These are phyloP conservation scores for Leptarthrus brevirostris DNA, from an alignment of 2,888 invertebrate genomes.

Conservation along the genomic window DNA sequence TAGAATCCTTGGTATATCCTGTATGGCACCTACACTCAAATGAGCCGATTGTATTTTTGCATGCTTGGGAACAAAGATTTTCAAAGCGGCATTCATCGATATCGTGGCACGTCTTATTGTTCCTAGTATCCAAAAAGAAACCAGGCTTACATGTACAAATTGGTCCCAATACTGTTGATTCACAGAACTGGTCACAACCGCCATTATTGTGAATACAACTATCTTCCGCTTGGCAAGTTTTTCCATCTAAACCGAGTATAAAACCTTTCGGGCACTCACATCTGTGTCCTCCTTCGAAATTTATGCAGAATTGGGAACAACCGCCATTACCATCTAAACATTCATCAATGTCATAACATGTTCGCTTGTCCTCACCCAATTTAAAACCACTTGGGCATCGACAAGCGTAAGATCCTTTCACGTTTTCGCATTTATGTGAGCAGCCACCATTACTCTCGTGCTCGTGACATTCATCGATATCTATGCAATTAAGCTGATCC, in stretches of 20 bases:
- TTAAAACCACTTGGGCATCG: constrained; percentile 67
- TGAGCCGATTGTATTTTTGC: constrained; percentile 68
- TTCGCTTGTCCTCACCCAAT: constrained; percentile 64
- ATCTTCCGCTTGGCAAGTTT: constrained; percentile 65
- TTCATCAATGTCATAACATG: constrained; percentile 68
- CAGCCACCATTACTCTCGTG: constrained; percentile 67
- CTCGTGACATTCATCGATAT: constrained; percentile 59
- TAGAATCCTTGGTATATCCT: constrained; percentile 69
- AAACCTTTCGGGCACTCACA: constrained; percentile 68
- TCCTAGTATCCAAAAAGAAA: constrained; percentile 61
- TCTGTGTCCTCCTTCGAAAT: constrained; percentile 70
- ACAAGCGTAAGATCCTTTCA: constrained; percentile 69
- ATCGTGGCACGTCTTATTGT: constrained; percentile 67
- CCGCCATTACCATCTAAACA: constrained; percentile 65
- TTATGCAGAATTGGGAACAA: constrained; percentile 61
- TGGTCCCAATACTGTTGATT: constrained; percentile 50
- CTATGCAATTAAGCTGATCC: constrained; percentile 54
- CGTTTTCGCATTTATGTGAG: constrained; percentile 69
- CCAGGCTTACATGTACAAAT: constrained; percentile 68
- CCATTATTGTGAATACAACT: constrained; percentile 68
- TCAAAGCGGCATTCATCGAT: constrained; percentile 69
- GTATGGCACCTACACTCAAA: constrained; percentile 73
- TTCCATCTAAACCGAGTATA: constrained; percentile 57
- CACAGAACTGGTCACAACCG: constrained; percentile 71
- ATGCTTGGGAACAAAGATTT: constrained; percentile 68